Percentiles rank a stretch among this genome's conserved stretches.
phyloP scores from a whole-genome alignment of 1,140 invertebrate genomes.

The Augochlora pura region DNA sequence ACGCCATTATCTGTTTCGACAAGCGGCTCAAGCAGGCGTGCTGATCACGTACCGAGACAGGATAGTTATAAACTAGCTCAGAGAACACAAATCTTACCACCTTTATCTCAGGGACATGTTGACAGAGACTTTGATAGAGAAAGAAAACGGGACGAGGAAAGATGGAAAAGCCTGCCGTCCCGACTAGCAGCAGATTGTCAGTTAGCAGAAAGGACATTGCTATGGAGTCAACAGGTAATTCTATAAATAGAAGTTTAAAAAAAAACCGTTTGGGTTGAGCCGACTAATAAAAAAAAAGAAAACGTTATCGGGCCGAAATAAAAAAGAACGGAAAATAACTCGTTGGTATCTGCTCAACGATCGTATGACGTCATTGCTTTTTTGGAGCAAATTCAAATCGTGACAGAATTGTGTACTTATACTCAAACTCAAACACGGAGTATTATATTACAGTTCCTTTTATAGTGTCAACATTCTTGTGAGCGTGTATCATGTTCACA shows the following conservation, averaged over 20 bases:
- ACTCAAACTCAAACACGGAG: constrained; percentile 31
- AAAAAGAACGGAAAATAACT: constrained; percentile 40
- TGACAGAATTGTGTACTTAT: constrained; percentile 37
- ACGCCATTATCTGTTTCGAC: constrained; percentile 61
- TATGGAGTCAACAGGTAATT: constrained; percentile 77
- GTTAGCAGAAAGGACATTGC: constrained; percentile 71
- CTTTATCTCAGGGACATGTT: constrained; percentile 71
- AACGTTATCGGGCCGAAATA: constrained; percentile 17
- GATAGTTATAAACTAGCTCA: constrained; percentile 84
- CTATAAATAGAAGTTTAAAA: constrained; percentile 62
- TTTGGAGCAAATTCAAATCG: constrained; percentile 31
- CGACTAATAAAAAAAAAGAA: constrained; percentile 32
- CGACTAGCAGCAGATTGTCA: constrained; percentile 74
- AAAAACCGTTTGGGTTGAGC: constrained; percentile 32
- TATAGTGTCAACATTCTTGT: constrained; percentile 53
- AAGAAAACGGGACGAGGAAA: constrained; percentile 71
- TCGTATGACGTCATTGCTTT: constrained; percentile 40
- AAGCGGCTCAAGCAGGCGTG: constrained; percentile 70
- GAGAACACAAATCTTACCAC: constrained; percentile 81
- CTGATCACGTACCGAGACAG: constrained; percentile 81
- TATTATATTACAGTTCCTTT: constrained; percentile 46
- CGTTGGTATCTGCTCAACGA: constrained; percentile 37
- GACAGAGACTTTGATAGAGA: constrained; percentile 70
- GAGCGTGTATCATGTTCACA: constrained; percentile 49
- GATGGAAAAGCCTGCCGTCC: constrained; percentile 75